These are phyloP conservation scores for Phaenicophaeus curvirostris DNA, from an alignment of 2,797 vertebrate genomes.

Conservation along the genomic window DNA sequence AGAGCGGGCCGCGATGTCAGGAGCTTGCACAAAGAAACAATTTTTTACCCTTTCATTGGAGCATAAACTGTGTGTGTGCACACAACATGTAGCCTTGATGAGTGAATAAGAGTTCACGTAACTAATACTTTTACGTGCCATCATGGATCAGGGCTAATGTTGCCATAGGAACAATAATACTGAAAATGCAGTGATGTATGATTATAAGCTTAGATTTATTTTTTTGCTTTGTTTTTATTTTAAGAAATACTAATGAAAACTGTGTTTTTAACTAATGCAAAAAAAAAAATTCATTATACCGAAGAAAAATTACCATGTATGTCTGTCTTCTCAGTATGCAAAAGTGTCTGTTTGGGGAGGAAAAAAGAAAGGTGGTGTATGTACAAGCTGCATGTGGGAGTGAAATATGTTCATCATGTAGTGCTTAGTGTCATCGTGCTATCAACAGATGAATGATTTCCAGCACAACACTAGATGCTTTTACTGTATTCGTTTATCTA, in stretches of 20 bases:
- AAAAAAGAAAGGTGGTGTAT: not conserved
- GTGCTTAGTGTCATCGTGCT: not conserved
- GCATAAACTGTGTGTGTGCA: not conserved
- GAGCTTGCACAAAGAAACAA: not conserved
- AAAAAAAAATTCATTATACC: not conserved
- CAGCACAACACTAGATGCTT: not conserved
- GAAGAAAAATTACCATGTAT: not conserved
- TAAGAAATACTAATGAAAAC: not conserved
- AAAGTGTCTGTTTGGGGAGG: not conserved
- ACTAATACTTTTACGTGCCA: not conserved
- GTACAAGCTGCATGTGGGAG: not conserved
- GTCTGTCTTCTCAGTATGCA: not conserved
- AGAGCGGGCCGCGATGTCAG: not conserved
- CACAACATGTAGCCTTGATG: not conserved
- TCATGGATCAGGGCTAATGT: not conserved
- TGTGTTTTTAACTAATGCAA: not conserved
- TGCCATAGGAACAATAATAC: slow-evolving; percentile 13
- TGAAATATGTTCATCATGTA: slow-evolving; percentile 38
- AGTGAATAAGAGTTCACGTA: not conserved
- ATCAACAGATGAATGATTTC: slow-evolving; percentile 39
- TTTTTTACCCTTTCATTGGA: not conserved
- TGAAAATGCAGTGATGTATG: not conserved
- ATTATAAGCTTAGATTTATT: not conserved
- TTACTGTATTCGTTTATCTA: not conserved
- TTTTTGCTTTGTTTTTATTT: not conserved